These are phyloP conservation scores for Hapalemur alaotrensis DNA, from an alignment of 2,797 vertebrate species.

Conservation along the genomic window DNA sequence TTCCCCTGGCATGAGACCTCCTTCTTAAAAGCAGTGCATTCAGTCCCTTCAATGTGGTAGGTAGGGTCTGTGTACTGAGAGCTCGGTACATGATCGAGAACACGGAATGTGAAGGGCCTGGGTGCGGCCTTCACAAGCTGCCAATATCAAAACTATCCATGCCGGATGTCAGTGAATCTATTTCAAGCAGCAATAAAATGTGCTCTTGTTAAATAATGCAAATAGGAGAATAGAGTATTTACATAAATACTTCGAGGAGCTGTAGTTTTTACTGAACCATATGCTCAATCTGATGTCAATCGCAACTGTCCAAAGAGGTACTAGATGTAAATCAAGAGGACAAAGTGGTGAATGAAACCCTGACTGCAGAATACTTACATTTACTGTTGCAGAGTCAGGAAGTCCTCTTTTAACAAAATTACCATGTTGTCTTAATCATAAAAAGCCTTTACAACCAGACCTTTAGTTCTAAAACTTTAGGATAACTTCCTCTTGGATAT, in stretches of 20 bases:
- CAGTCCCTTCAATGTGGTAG: not conserved
- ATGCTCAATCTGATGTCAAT: not conserved
- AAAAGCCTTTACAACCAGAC: not conserved
- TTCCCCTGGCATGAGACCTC: not conserved
- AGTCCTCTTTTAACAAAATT: not conserved
- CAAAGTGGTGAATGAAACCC: not conserved
- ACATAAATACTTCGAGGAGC: not conserved
- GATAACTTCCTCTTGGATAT: not conserved
- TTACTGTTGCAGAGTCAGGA: not conserved
- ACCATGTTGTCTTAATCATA: not conserved
- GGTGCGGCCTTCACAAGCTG: not conserved
- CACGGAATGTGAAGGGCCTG: not conserved
- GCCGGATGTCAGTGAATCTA: not conserved
- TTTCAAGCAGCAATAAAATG: not conserved
- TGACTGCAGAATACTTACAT: rapidly evolving
- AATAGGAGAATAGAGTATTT: not conserved
- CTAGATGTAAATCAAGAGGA: not conserved
- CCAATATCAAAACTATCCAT: not conserved
- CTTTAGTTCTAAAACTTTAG: not conserved
- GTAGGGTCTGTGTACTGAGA: not conserved
- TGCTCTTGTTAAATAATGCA: not conserved
- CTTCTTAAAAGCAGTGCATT: not conserved
- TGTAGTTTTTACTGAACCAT: not conserved
- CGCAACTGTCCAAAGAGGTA: not conserved
- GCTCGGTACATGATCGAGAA: not conserved